Conservation (phyloP, 2,797 vertebrate genomes). For the Hippopotamyrus pictus region DNA sequence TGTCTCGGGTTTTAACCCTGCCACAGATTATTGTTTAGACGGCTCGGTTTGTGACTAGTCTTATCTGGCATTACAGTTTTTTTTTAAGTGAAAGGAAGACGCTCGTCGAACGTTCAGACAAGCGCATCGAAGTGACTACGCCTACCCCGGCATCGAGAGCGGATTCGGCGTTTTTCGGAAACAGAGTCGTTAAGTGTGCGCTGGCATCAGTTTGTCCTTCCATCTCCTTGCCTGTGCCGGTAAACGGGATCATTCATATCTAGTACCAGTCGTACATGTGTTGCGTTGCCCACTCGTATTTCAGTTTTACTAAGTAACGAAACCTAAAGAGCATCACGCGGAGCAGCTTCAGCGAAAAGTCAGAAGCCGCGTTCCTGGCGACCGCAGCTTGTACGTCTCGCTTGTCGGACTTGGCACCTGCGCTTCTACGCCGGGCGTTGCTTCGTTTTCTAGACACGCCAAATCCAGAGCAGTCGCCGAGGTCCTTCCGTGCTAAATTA, state of each 20-base stretch:
- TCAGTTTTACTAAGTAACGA: conserved; percentile 6
- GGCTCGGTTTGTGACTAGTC: background rate
- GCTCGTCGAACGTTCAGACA: background rate
- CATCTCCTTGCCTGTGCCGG: background rate
- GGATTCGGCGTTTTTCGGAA: background rate
- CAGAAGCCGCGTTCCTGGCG: background rate
- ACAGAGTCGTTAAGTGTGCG: background rate
- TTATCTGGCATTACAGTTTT: background rate
- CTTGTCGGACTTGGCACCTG: background rate
- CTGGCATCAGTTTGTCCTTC: background rate
- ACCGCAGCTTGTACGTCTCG: background rate
- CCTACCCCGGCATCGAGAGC: background rate
- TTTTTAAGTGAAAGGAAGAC: background rate
- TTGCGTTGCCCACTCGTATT: background rate
- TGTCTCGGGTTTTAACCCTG: background rate
- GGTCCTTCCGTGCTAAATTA: background rate
- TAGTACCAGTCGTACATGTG: background rate
- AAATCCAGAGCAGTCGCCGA: background rate
- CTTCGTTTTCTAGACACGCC: background rate
- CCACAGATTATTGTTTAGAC: background rate
- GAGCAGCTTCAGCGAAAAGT: background rate
- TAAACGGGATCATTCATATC: background rate
- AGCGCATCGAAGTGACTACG: background rate
- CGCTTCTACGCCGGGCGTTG: background rate
- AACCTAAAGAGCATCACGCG: background rate